These are phyloP conservation scores for Argyresthia albistria DNA, from an alignment of 2,888 invertebrate species.

Conservation along the genomic window DNA sequence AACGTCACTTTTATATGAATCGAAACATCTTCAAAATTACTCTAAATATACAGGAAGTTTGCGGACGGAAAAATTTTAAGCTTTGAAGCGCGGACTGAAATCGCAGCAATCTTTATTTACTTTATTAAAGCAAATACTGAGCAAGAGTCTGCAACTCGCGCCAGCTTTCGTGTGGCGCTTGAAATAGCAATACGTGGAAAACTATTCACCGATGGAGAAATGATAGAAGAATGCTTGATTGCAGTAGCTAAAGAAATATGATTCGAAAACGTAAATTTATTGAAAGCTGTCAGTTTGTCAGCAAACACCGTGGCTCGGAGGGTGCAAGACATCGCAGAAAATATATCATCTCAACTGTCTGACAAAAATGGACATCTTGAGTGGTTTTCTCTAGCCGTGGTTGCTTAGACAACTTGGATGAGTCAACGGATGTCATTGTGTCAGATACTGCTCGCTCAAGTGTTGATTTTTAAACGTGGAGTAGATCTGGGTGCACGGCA, in stretches of 20 bases:
- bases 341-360: conserved; percentile 9
- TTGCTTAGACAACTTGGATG: no score
- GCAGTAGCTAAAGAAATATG: conserved; percentile 9
- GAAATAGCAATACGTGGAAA: conserved; percentile 17
- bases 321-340: conserved; percentile 3
- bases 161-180: conserved; percentile 14
- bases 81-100: no score
- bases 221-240: not conserved
- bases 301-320: not conserved
- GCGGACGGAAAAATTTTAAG: no score
- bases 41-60: no score
- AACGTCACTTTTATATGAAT: not conserved
- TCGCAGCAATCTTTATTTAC: no score
- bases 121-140: no score
- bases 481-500: no score
- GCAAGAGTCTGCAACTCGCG: conserved; percentile 8
- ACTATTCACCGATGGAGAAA: conserved; percentile 12
- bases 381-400: conserved; percentile 17
- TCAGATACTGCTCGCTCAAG: conserved; percentile 16
- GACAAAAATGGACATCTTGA: conserved; percentile 7
- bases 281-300: not conserved
- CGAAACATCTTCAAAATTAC: not conserved
- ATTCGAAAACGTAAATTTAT: not conserved
- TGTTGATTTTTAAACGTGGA: conserved; percentile 9
- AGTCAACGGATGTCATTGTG: conserved; percentile 19